Evolutionary conservation across 2,797 vertebrate species (phyloP).

Genomic region (Alauda arvensis): DNA sequence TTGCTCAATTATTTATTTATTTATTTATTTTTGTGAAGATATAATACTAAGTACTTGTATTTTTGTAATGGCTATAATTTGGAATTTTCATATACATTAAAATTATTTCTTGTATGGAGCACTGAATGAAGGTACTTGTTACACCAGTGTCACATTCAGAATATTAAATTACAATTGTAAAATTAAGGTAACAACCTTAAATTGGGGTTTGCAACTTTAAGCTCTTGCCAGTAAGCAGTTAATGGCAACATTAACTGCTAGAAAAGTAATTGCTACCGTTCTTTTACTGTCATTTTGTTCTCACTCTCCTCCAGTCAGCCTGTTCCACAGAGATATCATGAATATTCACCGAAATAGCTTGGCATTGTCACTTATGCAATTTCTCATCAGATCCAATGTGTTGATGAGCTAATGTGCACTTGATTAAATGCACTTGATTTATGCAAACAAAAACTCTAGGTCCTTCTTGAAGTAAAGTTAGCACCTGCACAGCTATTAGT

Average conservation of each 20-base stretch:
- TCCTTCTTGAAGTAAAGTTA: slow-evolving; percentile 44
- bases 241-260: slow-evolving; percentile 36
- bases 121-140: slow-evolving; percentile 1
- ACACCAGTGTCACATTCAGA: not conserved
- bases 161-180: slow-evolving; percentile 30
- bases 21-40: not conserved
- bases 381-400: slow-evolving; percentile 39
- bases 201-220: slow-evolving; percentile 27
- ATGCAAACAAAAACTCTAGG: slow-evolving; percentile 51
- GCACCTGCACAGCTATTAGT: slow-evolving; percentile 36
- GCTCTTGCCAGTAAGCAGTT: slow-evolving; percentile 38
- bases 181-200: slow-evolving; percentile 35
- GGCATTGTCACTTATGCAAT: slow-evolving; percentile 43
- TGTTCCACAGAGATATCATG: slow-evolving; percentile 24
- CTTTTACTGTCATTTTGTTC: slow-evolving; percentile 57
- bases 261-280: slow-evolving; percentile 52
- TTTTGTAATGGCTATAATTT: not conserved
- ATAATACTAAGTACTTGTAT: not conserved
- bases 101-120: slow-evolving; percentile 5
- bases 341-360: slow-evolving; percentile 59
- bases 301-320: slow-evolving; percentile 46
- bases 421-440: slow-evolving; percentile 48
- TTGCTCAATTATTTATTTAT: not conserved
- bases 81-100: not conserved
- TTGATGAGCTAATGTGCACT: slow-evolving; percentile 56